Conservation (phyloP, 2,113 vertebrate genomes). For the Rhinoptilus africanus region DNA sequence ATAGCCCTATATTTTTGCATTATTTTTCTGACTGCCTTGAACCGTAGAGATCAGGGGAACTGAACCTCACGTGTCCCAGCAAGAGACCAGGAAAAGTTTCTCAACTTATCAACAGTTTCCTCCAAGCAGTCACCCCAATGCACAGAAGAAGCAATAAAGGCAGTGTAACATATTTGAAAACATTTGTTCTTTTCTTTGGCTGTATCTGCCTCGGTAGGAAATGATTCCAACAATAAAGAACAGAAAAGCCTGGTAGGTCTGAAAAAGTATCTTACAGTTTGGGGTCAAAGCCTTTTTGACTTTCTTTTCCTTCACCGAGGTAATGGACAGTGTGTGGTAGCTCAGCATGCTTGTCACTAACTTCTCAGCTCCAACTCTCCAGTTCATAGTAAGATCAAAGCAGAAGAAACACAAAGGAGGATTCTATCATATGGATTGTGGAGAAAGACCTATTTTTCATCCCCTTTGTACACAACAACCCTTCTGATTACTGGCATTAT, state of each 20-base stretch:
- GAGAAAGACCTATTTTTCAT: neutral
- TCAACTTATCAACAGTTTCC: neutral
- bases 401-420: neutral
- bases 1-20: neutral
- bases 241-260: neutral
- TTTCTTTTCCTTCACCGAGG: neutral
- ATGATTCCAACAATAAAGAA: neutral
- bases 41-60: neutral
- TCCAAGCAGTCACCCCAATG: neutral
- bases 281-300: neutral
- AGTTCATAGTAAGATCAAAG: neutral
- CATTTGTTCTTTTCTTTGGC: neutral
- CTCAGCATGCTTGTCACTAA: conserved; percentile 4
- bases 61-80: neutral
- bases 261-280: neutral
- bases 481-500: neutral
- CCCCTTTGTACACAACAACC: neutral
- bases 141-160: neutral
- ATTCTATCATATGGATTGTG: neutral
- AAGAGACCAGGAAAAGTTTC: neutral
- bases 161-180: neutral
- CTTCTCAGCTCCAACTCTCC: neutral
- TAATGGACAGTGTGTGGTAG: neutral
- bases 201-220: neutral
- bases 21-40: neutral